Percentiles rank a stretch among this genome's conserved stretches.
These are phyloP conservation scores for Gallinago paraguaiae DNA, from an alignment of 2,113 vertebrate genomes.

Conservation along the genomic window DNA sequence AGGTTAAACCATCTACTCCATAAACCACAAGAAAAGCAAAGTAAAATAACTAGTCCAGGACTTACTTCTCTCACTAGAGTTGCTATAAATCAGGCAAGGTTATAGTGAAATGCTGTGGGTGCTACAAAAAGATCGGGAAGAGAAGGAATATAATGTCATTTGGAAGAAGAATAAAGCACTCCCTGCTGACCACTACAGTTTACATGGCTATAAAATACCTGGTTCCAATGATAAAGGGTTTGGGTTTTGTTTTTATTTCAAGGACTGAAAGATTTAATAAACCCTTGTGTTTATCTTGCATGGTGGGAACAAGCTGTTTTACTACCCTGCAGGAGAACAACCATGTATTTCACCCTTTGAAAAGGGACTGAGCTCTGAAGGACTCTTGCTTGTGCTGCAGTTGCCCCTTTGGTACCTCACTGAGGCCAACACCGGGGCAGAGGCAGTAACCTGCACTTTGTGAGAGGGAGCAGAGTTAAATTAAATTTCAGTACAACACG, in stretches of 20 bases:
- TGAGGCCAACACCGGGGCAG: background rate
- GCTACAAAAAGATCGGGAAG: background rate
- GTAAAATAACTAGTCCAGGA: background rate
- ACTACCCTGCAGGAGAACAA: background rate
- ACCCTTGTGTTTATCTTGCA: background rate
- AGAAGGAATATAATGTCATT: background rate
- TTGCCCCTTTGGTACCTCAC: background rate
- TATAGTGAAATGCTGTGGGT: background rate
- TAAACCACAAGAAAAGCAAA: background rate
- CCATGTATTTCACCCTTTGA: background rate
- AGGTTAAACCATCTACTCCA: background rate
- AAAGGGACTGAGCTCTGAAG: background rate
- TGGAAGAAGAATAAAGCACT: background rate
- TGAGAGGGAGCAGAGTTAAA: background rate
- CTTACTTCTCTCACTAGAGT: background rate
- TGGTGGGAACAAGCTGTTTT: background rate
- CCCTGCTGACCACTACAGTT: background rate
- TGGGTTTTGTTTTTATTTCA: background rate
- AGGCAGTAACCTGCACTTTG: background rate
- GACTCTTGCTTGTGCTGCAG: background rate
- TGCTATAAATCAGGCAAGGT: background rate
- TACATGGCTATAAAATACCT: background rate
- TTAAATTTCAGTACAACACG: background rate
- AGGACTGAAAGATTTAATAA: background rate
- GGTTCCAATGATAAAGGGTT: background rate